Conservation (phyloP, 2,797 vertebrate genomes). For the Sparidentex hasta region DNA sequence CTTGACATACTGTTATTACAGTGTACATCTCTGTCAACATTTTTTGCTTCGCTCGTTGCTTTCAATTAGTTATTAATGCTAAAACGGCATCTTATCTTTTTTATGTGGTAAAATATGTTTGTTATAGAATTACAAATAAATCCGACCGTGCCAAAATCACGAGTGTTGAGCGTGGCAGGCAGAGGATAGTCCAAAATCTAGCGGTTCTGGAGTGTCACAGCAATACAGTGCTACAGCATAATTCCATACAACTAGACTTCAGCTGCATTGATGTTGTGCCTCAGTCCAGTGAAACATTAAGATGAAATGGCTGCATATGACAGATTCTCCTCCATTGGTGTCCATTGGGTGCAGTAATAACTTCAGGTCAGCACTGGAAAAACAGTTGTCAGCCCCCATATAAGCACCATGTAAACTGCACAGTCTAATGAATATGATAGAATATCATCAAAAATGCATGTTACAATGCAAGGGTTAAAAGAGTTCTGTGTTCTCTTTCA, state of each 20-base stretch:
- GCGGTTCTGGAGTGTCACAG: no score
- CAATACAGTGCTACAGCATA: no score
- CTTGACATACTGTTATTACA: constrained; percentile 26
- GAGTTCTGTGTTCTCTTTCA: neutral
- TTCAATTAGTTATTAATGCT: constrained; percentile 10
- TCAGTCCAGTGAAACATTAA: constrained; percentile 9
- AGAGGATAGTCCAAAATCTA: neutral
- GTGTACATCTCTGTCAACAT: constrained; percentile 7
- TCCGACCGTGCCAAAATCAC: neutral
- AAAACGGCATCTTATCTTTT: neutral
- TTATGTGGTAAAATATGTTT: neutral
- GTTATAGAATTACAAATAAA: neutral
- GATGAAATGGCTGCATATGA: constrained; percentile 1
- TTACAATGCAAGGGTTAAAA: no score
- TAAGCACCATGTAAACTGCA: neutral
- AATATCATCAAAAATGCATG: no score
- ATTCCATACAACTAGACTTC: no score
- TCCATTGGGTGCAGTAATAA: constrained; percentile 3
- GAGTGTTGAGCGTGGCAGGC: neutral
- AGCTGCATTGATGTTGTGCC: neutral
- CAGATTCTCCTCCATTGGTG: constrained; percentile 25
- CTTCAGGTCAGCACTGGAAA: constrained; percentile 21
- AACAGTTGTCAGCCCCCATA: constrained; percentile 6
- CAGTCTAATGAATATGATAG: neutral
- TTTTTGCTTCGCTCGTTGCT: neutral